phyloP scores from a whole-genome alignment of 2,113 vertebrate genomes.

The Andinoacara biseriatus region DNA sequence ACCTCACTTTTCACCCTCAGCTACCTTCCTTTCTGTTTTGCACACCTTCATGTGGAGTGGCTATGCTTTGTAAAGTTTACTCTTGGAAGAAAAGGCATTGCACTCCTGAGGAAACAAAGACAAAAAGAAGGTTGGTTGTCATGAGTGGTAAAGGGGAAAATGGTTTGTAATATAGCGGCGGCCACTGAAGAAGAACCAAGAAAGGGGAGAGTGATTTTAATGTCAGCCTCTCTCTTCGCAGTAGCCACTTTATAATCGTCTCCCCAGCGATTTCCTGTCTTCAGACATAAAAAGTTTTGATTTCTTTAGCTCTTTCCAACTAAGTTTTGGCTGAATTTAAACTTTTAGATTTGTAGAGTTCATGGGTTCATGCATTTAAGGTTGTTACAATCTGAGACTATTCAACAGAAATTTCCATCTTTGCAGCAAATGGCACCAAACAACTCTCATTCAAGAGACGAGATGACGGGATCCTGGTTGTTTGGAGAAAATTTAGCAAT shows the following conservation, averaged over 20 bases:
- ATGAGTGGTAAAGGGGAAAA: neutral
- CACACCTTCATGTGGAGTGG: slow-evolving; percentile 5
- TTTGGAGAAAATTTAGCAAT: too few species aligned
- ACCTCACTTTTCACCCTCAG: slow-evolving; percentile 16
- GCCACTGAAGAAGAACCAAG: neutral
- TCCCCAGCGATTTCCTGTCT: slow-evolving; percentile 8
- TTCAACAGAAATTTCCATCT: too few species aligned
- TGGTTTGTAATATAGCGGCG: neutral
- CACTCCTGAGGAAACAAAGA: neutral
- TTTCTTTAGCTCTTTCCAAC: neutral
- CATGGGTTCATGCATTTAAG: neutral
- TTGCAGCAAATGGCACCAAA: too few species aligned
- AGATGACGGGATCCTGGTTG: too few species aligned
- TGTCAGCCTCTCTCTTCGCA: slow-evolving; percentile 13
- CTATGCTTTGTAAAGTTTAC: slow-evolving; percentile 55
- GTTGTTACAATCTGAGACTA: neutral
- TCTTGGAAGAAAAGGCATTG: slow-evolving; percentile 13
- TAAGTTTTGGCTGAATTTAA: neutral
- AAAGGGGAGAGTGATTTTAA: neutral
- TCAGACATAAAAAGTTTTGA: neutral
- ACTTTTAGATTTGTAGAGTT: slow-evolving; percentile 12
- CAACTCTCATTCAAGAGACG: too few species aligned
- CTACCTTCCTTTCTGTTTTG: slow-evolving; percentile 31
- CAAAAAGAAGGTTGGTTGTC: neutral
- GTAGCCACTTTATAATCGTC: neutral